These are phyloP conservation scores for Yponomeuta plumbellus DNA, from an alignment of 2,888 invertebrate genomes.

Conservation along the genomic window DNA sequence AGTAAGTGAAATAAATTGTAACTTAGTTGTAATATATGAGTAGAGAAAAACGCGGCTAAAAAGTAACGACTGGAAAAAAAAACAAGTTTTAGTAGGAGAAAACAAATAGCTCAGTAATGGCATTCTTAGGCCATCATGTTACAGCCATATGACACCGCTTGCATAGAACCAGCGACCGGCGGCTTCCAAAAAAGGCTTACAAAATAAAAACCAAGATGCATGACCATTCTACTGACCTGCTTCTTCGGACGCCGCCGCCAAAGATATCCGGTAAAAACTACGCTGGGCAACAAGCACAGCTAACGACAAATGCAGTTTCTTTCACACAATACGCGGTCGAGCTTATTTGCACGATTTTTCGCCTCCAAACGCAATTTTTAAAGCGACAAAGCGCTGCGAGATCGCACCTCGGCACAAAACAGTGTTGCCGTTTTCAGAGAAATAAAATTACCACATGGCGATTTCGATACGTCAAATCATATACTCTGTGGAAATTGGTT, in stretches of 20 bases:
- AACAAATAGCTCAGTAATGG: slow-evolving; percentile 22
- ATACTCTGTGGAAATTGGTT: neutral
- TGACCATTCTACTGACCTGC: slow-evolving; percentile 52
- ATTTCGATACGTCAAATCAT: neutral
- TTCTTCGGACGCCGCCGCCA: slow-evolving; percentile 35
- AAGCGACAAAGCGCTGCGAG: slow-evolving; percentile 34
- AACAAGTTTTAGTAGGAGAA: neutral
- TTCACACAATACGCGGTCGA: slow-evolving; percentile 57
- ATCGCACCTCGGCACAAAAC: slow-evolving; percentile 14
- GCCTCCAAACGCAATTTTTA: slow-evolving; percentile 44
- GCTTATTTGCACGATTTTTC: slow-evolving; percentile 48
- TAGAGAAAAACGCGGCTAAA: neutral
- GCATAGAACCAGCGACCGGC: slow-evolving; percentile 34
- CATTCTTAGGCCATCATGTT: neutral
- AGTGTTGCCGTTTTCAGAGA: slow-evolving; percentile 27
- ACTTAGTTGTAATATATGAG: neutral
- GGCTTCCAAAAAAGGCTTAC: slow-evolving; percentile 63
- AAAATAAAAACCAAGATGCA: slow-evolving; percentile 41
- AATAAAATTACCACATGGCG: slow-evolving; percentile 6
- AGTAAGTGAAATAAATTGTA: too few relatives aligned
- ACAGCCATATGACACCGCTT: slow-evolving; percentile 52
- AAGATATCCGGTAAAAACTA: slow-evolving; percentile 48
- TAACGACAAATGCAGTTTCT: slow-evolving; percentile 50
- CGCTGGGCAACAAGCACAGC: slow-evolving; percentile 48
- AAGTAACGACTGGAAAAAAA: neutral